These are phyloP conservation scores for Pinna nobilis DNA, from an alignment of 1,140 invertebrate genomes.

Conservation along the genomic window DNA sequence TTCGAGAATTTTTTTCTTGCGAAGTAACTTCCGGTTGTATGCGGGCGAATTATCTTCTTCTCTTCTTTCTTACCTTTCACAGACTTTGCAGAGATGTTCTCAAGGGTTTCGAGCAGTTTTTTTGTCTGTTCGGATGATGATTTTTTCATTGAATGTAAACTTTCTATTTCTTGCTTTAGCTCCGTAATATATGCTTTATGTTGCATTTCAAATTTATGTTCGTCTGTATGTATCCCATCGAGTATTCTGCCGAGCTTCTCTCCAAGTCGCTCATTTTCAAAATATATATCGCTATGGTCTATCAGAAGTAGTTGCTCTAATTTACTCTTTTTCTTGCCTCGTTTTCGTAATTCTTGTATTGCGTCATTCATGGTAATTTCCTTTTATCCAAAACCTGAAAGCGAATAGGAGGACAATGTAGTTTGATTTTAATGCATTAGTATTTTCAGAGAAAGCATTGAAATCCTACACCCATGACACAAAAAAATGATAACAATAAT, in stretches of 20 bases:
- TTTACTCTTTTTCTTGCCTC: slow-evolving; percentile 37
- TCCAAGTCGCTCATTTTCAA: slow-evolving; percentile 56
- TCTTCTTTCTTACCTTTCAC: not conserved
- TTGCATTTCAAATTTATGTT: slow-evolving; percentile 33
- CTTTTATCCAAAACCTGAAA: too few relatives aligned
- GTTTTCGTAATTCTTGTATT: slow-evolving; percentile 25
- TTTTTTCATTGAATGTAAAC: slow-evolving; percentile 27
- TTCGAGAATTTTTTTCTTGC: not conserved
- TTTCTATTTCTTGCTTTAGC: slow-evolving; percentile 24
- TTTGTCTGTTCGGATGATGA: slow-evolving; percentile 16
- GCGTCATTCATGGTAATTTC: slow-evolving; percentile 26
- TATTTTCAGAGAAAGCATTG: too few relatives aligned
- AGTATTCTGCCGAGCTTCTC: slow-evolving; percentile 40
- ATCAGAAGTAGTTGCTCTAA: slow-evolving; percentile 48
- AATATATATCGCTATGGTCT: slow-evolving; percentile 59
- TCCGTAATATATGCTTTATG: slow-evolving; percentile 44
- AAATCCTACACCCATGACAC: too few relatives aligned
- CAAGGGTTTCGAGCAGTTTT: slow-evolving; percentile 4
- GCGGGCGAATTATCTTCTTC: slow-evolving; percentile 9
- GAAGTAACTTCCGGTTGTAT: slow-evolving; percentile 24
- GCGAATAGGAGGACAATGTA: too few relatives aligned
- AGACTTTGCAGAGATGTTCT: not conserved
- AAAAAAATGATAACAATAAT: too few relatives aligned
- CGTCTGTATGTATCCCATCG: slow-evolving; percentile 46
- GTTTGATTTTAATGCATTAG: too few relatives aligned